phyloP scores from a whole-genome alignment of 1,140 invertebrate genomes.

The Agrypnia vestita region DNA sequence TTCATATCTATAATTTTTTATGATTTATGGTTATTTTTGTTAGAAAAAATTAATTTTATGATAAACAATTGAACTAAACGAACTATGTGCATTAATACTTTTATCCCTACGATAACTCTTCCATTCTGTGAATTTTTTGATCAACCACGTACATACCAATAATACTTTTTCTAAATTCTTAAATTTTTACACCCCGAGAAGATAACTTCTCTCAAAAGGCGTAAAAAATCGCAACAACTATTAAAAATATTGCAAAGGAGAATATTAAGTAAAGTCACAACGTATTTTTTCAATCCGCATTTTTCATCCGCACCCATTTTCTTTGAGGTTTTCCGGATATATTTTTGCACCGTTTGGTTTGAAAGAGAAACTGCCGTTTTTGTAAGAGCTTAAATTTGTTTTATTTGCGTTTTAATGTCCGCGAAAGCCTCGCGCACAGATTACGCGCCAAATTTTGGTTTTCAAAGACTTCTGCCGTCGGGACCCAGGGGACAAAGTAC shows the following conservation, averaged over 20 bases:
- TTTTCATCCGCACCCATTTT: slow-evolving; percentile 10
- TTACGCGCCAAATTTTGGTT: background rate
- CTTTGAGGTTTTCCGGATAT: slow-evolving; percentile 9
- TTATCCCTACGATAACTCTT: too few species aligned
- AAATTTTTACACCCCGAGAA: too few species aligned
- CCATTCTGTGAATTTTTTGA: too few species aligned
- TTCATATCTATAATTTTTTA: too few species aligned
- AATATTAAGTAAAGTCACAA: background rate
- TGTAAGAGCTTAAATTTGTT: background rate
- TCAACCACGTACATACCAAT: too few species aligned
- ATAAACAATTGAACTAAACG: too few species aligned
- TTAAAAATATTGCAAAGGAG: background rate
- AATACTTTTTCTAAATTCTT: too few species aligned
- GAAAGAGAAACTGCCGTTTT: background rate
- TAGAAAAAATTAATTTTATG: too few species aligned
- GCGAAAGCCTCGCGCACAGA: background rate
- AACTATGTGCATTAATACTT: too few species aligned
- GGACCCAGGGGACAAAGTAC: background rate
- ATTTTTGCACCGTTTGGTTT: slow-evolving; percentile 10
- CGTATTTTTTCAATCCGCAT: background rate
- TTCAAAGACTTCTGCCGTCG: background rate
- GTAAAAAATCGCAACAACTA: background rate
- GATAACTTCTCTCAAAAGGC: too few species aligned
- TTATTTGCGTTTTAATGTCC: background rate
- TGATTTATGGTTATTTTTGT: too few species aligned